These are phyloP conservation scores for Eupsilia transversa DNA, from an alignment of 2,888 invertebrate species.

Conservation along the genomic window DNA sequence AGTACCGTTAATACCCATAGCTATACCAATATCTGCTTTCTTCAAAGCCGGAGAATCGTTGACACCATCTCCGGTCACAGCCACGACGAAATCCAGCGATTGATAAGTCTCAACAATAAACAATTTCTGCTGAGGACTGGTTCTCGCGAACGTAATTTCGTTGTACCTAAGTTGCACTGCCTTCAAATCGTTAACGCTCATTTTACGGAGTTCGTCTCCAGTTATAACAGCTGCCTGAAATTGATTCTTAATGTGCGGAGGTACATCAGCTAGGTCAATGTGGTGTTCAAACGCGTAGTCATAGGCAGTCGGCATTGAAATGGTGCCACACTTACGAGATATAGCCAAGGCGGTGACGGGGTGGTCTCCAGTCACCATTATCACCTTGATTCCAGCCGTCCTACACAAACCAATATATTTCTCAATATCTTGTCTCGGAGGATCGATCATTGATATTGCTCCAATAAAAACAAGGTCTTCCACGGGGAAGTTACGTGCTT, in stretches of 20 bases:
- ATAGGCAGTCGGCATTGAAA: slow-evolving; percentile 92
- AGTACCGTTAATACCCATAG: slow-evolving; percentile 95
- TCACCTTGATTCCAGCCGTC: slow-evolving; percentile 93
- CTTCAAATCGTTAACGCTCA: slow-evolving; percentile 90
- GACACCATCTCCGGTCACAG: slow-evolving; percentile 97
- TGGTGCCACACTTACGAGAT: slow-evolving; percentile 92
- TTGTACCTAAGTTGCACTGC: slow-evolving; percentile 90
- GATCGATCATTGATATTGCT: slow-evolving; percentile 93
- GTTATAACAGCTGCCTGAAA: slow-evolving; percentile 85
- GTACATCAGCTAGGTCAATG: slow-evolving; percentile 89
- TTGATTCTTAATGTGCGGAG: slow-evolving; percentile 84
- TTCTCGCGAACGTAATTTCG: slow-evolving; percentile 94
- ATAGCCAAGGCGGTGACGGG: slow-evolving; percentile 94
- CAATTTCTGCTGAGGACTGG: slow-evolving; percentile 93
- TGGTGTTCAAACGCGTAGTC: slow-evolving; percentile 93
- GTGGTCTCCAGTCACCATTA: slow-evolving; percentile 94
- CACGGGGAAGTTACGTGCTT: slow-evolving; percentile 92
- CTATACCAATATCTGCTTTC: slow-evolving; percentile 95
- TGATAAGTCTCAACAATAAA: slow-evolving; percentile 95
- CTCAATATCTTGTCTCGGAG: slow-evolving; percentile 92
- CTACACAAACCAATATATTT: slow-evolving; percentile 92
- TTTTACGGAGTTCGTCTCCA: slow-evolving; percentile 90
- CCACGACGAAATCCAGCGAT: slow-evolving; percentile 94
- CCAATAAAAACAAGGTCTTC: slow-evolving; percentile 91
- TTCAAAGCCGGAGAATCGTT: slow-evolving; percentile 97